Evolutionary conservation across 2,888 invertebrate species (phyloP).

Genomic region (Nudaria mundana): DNA sequence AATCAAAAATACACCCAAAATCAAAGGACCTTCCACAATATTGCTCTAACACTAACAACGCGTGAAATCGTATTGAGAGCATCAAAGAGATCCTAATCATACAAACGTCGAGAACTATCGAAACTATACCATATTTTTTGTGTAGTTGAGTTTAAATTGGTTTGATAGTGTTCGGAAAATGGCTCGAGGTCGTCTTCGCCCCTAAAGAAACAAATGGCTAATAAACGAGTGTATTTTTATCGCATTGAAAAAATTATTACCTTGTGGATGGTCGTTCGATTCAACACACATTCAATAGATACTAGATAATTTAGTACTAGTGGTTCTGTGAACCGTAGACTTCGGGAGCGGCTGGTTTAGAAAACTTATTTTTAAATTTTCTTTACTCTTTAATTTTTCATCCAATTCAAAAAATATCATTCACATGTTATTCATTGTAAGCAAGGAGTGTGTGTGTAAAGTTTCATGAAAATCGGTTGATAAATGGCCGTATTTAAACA

Average conservation of each 20-base stretch:
- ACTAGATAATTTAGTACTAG: too few relatives aligned
- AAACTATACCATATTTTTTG: constrained; percentile 28
- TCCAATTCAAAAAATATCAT: too few relatives aligned
- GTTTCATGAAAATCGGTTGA: too few relatives aligned
- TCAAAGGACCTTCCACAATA: constrained; percentile 74
- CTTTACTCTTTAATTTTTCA: too few relatives aligned
- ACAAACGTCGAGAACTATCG: constrained; percentile 10
- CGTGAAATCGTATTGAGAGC: constrained; percentile 77
- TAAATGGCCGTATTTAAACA: too few relatives aligned
- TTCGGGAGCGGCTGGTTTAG: too few relatives aligned
- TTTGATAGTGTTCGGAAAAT: not conserved
- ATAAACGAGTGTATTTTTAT: constrained; percentile 22
- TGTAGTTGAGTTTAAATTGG: constrained; percentile 17
- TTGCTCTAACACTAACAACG: constrained; percentile 74
- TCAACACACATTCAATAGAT: not conserved
- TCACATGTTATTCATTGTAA: too few relatives aligned
- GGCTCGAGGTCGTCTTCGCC: constrained; percentile 40
- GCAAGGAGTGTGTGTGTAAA: too few relatives aligned
- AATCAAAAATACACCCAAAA: constrained; percentile 77
- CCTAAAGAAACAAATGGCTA: constrained; percentile 44
- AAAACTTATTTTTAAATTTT: too few relatives aligned
- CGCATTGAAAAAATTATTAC: constrained; percentile 12
- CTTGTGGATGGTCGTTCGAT: not conserved
- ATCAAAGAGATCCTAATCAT: constrained; percentile 69
- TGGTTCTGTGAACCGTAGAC: too few relatives aligned